A percentile compares a stretch with the other conserved stretches of the same genome.
phyloP scores from a whole-genome alignment of 2,113 vertebrate species.

The Hoplias malabaricus region DNA sequence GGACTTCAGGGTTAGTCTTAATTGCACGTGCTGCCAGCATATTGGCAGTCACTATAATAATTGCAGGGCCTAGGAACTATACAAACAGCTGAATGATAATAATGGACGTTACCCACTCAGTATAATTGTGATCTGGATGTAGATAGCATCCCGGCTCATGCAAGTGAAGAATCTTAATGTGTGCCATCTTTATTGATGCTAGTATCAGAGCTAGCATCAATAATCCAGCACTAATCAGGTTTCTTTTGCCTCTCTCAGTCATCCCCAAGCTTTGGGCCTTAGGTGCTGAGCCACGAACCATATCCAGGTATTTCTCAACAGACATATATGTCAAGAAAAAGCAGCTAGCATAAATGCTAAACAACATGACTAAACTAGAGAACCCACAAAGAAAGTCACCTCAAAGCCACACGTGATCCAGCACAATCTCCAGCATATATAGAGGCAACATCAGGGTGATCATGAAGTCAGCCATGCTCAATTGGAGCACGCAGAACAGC shows the following conservation, averaged over 20 bases:
- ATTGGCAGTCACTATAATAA: constrained; percentile 79
- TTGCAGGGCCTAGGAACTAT: constrained; percentile 64
- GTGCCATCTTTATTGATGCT: constrained; percentile 81
- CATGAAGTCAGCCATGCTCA: constrained; percentile 87
- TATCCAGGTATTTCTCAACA: constrained; percentile 83
- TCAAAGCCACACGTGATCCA: constrained; percentile 91
- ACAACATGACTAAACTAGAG: constrained; percentile 82
- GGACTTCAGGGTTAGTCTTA: constrained; percentile 59
- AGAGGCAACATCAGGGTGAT: constrained; percentile 82
- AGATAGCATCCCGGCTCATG: constrained; percentile 85
- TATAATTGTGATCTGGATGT: constrained; percentile 76
- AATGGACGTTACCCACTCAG: constrained; percentile 73
- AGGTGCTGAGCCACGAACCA: constrained; percentile 69
- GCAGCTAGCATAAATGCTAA: constrained; percentile 93
- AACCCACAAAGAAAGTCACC: constrained; percentile 90
- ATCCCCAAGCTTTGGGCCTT: constrained; percentile 67
- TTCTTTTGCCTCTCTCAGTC: constrained; percentile 61
- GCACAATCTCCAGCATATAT: constrained; percentile 87
- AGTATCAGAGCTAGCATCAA: constrained; percentile 82
- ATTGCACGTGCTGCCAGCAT: constrained; percentile 76
- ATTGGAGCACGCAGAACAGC: constrained; percentile 86
- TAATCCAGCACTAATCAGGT: constrained; percentile 67
- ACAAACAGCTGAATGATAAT: constrained; percentile 81
- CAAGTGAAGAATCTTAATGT: constrained; percentile 78
- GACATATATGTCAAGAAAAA: constrained; percentile 90